Percentiles rank a stretch among this genome's conserved stretches.
phyloP scores from a whole-genome alignment of 2,113 vertebrate genomes.

The Geococcyx californianus region DNA sequence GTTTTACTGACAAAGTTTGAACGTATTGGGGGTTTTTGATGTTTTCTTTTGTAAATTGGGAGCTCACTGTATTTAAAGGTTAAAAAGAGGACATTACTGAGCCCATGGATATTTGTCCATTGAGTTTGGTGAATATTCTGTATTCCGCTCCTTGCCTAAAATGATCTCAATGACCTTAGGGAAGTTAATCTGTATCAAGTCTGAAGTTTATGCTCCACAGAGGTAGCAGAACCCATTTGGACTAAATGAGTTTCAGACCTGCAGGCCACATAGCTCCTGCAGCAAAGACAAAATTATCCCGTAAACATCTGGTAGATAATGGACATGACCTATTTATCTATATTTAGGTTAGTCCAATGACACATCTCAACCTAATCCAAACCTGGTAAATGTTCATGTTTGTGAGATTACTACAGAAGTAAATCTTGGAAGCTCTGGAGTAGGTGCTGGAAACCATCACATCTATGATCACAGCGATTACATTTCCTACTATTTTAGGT shows the following conservation, averaged over 20 bases:
- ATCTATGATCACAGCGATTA: neutral
- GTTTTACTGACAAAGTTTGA: neutral
- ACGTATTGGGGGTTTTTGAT: neutral
- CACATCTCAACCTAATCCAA: neutral
- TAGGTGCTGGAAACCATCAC: neutral
- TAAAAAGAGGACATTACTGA: neutral
- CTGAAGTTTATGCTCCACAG: neutral
- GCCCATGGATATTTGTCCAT: neutral
- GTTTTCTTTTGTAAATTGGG: neutral
- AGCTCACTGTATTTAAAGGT: neutral
- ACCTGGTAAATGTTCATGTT: accelerated
- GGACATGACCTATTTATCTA: neutral
- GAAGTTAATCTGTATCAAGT: neutral
- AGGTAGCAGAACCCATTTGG: neutral
- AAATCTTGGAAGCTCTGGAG: neutral
- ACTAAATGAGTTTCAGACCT: neutral
- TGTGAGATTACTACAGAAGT: neutral
- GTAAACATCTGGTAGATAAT: neutral
- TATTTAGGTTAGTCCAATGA: neutral
- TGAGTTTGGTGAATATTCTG: neutral
- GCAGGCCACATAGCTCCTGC: neutral
- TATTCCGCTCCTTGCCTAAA: neutral
- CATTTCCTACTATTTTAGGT: neutral
- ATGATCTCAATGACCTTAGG: neutral
- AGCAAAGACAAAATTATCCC: neutral